Base-by-base conservation (phyloP, 2,888 invertebrate species). In the Clostera curtula region DNA sequence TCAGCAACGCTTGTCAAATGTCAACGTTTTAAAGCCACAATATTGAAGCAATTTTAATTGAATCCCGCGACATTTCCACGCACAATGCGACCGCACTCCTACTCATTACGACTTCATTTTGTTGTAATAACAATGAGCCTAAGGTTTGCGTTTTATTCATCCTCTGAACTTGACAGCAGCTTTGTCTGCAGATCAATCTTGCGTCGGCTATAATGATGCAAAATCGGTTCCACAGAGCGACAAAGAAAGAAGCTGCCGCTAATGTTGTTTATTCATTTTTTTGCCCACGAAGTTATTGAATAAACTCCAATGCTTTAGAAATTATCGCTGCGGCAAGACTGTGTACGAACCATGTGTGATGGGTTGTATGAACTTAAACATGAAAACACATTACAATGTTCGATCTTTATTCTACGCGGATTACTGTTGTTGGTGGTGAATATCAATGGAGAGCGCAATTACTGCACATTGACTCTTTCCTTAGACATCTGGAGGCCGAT, bases 21-120 rank as follows among this genome's bases (percentile, higher is more conserved):
- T 67, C 69, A 68, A 59, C 69, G 40, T 57, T 74, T 61, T 67
- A 69, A 67, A 74, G 66, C 66, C 62, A 63, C 67, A 65, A 64
- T 66, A 73, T 72, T 69, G 63, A 63, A 64, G 70, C 59, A 71
- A 74, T 73, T 80, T 80, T 74, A 75, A 79, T 82, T 82, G 71
- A 77, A 77, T 75, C 65, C 55, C 44, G 56, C 64, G 62, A 70
- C 71, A 68, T 71, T 74, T 56, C 53, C n/a, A 54, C 55, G 59
- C 56, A 54, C 60, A 60, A 59, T 48, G 56, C 56, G 47, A 51
- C 44, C 31, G 29, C 30, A 54, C 63, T 61, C 58, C 67, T 57
- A 65, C 80, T 80, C 77, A 82, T 80, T 82, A 79, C 61, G 70
- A 60, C 79, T 82, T 79, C 71, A 80, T 80, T 80, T 80, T 77